These are phyloP conservation scores for Drosophila carrolli DNA, from an alignment of 1,140 invertebrate genomes.

Conservation along the genomic window DNA sequence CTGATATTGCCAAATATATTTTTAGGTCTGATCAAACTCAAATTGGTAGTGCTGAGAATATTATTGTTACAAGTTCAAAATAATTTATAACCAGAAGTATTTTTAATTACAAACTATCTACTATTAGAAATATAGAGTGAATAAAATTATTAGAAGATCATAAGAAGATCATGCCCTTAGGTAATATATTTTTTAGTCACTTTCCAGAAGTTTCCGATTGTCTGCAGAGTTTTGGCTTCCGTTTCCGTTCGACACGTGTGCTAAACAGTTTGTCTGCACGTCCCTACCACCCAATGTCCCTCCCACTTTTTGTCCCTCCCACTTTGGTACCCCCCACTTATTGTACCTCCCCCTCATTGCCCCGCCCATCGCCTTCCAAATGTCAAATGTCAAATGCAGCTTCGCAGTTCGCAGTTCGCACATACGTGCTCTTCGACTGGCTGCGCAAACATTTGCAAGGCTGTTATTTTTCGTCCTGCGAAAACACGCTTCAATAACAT, in stretches of 20 bases:
- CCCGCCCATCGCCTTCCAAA: slow-evolving; percentile 8
- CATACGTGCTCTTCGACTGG: slow-evolving; percentile 51
- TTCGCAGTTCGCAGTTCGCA: slow-evolving; percentile 12
- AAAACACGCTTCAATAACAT: slow-evolving; percentile 74
- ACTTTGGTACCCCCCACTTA: background rate
- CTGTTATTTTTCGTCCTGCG: slow-evolving; percentile 38
- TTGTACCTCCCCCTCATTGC: background rate
- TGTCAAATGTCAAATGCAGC: slow-evolving; percentile 75
- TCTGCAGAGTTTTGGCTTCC: slow-evolving; percentile 41
- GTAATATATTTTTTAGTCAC: background rate
- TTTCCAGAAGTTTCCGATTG: background rate
- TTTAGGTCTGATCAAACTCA: too few species aligned
- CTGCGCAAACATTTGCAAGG: slow-evolving; percentile 61
- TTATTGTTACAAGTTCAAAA: too few species aligned
- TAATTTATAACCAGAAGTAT: too few species aligned
- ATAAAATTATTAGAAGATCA: too few species aligned
- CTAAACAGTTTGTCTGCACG: slow-evolving; percentile 65
- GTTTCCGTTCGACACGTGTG: slow-evolving; percentile 68
- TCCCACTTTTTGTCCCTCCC: background rate
- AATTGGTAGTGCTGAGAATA: too few species aligned
- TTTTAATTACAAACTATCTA: too few species aligned
- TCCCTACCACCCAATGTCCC: background rate
- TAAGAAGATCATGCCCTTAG: too few species aligned
- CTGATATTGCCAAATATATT: too few species aligned
- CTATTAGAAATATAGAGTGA: too few species aligned